Percentiles rank a stretch among this genome's conserved stretches.
Conservation (phyloP, 2,797 vertebrate genomes). For the Sebastes steindachneri region DNA sequence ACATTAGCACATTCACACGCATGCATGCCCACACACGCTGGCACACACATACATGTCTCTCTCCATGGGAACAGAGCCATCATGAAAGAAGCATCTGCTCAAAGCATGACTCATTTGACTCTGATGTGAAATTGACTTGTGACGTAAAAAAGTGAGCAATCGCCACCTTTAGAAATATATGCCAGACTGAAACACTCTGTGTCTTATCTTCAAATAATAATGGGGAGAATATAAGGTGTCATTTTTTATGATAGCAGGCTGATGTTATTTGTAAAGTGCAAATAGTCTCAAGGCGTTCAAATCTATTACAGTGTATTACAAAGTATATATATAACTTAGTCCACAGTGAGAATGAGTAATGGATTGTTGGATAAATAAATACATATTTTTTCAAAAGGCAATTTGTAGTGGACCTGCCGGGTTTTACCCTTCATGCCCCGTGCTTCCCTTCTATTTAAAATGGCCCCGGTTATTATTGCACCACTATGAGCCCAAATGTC, state of each 20-base stretch:
- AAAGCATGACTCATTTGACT: conserved; percentile 48
- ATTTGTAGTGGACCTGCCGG: conserved; percentile 6
- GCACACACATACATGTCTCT: neutral
- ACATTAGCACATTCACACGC: neutral
- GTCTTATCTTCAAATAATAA: neutral
- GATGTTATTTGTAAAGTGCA: neutral
- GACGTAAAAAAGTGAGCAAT: neutral
- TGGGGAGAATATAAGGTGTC: neutral
- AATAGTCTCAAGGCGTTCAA: neutral
- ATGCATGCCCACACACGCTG: neutral
- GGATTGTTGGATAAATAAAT: neutral
- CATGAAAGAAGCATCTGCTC: conserved; percentile 38
- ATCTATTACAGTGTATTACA: neutral
- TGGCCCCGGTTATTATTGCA: conserved; percentile 47
- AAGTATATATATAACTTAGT: neutral
- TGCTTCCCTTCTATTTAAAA: conserved; percentile 50
- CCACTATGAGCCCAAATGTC: conserved; percentile 39
- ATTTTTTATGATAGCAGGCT: neutral
- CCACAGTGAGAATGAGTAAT: neutral
- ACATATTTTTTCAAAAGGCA: neutral
- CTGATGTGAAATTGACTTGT: conserved; percentile 28
- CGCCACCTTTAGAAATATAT: conserved; percentile 4
- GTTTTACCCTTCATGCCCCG: conserved; percentile 52
- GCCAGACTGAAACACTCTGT: neutral
- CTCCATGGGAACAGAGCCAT: neutral